Conservation (phyloP, 2,888 invertebrate species). For the Iselma pallidipennis region DNA sequence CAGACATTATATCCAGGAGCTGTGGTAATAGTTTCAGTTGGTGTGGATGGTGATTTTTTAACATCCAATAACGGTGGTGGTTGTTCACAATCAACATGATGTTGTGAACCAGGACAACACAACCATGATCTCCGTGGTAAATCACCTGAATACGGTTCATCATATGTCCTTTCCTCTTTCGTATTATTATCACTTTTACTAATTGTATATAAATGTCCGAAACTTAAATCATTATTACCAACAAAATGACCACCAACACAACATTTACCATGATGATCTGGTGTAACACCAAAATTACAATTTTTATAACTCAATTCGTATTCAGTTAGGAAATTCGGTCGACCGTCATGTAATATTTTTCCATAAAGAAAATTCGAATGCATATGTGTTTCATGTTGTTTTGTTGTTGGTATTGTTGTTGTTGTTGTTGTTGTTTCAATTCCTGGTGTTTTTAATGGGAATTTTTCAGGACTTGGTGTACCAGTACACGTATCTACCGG, state of each 20-base stretch:
- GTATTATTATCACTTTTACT: conserved; percentile 51
- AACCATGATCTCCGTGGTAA: conserved; percentile 57
- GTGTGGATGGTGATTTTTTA: conserved; percentile 40
- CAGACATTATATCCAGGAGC: conserved; percentile 43
- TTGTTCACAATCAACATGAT: conserved; percentile 47
- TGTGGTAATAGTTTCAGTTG: conserved; percentile 41
- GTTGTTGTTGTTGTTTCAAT: conserved; percentile 17
- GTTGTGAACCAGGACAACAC: conserved; percentile 57
- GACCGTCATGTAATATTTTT: conserved; percentile 44
- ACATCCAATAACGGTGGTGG: conserved; percentile 47
- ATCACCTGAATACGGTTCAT: conserved; percentile 55
- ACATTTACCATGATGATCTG: conserved; percentile 43
- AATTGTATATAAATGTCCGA: conserved; percentile 58
- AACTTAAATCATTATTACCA: conserved; percentile 40
- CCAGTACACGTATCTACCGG: conserved; percentile 63
- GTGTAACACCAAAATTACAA: conserved; percentile 41
- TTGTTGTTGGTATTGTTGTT: conserved; percentile 26
- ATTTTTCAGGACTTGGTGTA: conserved; percentile 60
- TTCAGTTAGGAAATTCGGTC: conserved; percentile 46
- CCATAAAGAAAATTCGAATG: conserved; percentile 47
- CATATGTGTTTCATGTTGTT: conserved; percentile 42
- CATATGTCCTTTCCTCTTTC: conserved; percentile 54
- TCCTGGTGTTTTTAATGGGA: conserved; percentile 39
- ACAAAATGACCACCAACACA: conserved; percentile 49
- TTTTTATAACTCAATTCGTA: conserved; percentile 46